A percentile compares a stretch with the other conserved stretches of the same genome.
These are phyloP conservation scores for Cassiopea andromeda DNA, from an alignment of 30 jellyfish, hydroid and myxozoan genomes.

Conservation along the genomic window DNA sequence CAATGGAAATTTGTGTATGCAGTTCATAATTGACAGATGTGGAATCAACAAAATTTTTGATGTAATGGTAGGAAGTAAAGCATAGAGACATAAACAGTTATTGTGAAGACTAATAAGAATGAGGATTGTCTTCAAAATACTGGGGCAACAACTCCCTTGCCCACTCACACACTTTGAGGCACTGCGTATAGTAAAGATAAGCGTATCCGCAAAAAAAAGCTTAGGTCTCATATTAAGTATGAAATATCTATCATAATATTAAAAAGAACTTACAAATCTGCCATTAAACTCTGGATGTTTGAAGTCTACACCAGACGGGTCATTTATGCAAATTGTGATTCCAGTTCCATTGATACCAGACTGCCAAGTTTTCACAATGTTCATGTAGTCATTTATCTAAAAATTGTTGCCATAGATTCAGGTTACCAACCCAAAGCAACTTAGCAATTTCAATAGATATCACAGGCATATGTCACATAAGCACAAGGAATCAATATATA, in stretches of 20 bases:
- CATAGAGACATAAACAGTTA: no score
- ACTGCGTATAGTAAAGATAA: no score
- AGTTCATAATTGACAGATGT: not conserved
- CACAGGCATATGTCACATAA: no score
- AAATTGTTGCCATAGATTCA: not conserved
- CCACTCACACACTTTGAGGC: no score
- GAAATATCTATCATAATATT: no score
- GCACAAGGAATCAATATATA: not conserved
- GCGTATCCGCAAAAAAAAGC: not conserved
- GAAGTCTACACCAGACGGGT: constrained; percentile 34
- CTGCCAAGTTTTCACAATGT: constrained; percentile 65
- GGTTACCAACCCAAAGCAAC: not conserved
- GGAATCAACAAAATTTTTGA: not conserved
- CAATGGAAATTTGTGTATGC: not conserved
- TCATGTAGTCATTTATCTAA: constrained; percentile 39
- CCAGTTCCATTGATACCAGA: constrained; percentile 69
- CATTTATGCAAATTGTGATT: constrained; percentile 64
- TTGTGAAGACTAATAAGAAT: no score
- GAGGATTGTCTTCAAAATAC: no score
- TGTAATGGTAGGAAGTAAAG: not conserved
- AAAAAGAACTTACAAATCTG: constrained; percentile 45
- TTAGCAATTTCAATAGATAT: not conserved
- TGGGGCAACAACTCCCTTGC: no score
- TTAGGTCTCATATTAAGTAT: not conserved
- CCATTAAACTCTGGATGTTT: constrained; percentile 22